Base-by-base conservation (phyloP, 2,888 invertebrate genomes). In the Lamproptera curius region DNA sequence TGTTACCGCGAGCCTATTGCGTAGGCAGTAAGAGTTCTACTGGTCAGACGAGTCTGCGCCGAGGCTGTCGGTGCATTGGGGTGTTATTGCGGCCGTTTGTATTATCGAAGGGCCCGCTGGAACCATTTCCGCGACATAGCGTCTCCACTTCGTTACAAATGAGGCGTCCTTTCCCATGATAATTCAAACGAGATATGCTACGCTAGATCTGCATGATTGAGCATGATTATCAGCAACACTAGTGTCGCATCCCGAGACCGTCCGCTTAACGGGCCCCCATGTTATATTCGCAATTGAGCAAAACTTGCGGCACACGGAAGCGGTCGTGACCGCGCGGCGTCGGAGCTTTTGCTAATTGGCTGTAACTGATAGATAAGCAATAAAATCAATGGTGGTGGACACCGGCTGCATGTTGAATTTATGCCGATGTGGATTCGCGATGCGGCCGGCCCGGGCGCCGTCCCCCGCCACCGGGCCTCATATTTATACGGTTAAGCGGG, bases 401-500 rank as follows among this genome's bases (percentile, higher is more conserved):
- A 82, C 73, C 67, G 75, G 70, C 77, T 86, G 86, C 86, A 86
- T 87, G 80, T 80, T 73, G 70, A 84, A 84, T 84, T 77, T 74
- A 81, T 79, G 84, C 73, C 80, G 80, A 79, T 79, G 81, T 79
- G 73, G 79, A 81, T 76, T 79, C 77, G 81, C 78, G 81, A 82
- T 84, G 83, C 83, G 83, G 73, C 78, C 75, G 68, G 71, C 73
- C 68, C 73, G 74, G 76, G 73, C 76, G 78, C 75, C 76, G 64
- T 70, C 83, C 86, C 84, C 85, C 86, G 82, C 85, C 85, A 85
- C 86, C 70, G 81, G 79, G 67, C 77, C 73, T 83, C 83, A 85
- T 86, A 87, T 84, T 87, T 87, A 87, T 86, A 87, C 87, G 82
- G 71, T 81, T 82, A 82, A 72, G 85, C 84, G 72, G 80, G 70